Evolutionary conservation across 2,888 invertebrate species (phyloP).

Genomic region (Ophion ellenae): DNA sequence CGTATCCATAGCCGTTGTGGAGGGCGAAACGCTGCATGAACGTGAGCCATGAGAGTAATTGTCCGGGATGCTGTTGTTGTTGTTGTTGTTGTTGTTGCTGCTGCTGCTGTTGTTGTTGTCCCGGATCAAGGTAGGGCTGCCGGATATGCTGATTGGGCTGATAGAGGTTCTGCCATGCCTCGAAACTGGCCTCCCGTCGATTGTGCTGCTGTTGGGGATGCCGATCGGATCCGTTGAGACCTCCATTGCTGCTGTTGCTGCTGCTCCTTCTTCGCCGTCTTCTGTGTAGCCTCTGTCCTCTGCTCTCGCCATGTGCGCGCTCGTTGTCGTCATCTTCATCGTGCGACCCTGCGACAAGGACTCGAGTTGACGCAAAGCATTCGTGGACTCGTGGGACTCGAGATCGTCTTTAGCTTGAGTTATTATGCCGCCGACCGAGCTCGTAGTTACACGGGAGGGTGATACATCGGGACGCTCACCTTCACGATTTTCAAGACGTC

Average conservation of each 20-base stretch:
- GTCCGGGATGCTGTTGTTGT: constrained; percentile 76
- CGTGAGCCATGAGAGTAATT: constrained; percentile 83
- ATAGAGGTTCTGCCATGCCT: constrained; percentile 86
- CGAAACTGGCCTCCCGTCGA: constrained; percentile 83
- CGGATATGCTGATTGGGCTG: constrained; percentile 77
- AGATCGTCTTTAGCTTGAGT: constrained; percentile 85
- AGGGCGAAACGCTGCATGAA: constrained; percentile 83
- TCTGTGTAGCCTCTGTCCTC: constrained; percentile 28
- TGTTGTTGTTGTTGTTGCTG: constrained; percentile 66
- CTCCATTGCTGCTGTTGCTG: constrained; percentile 49
- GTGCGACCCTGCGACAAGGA: constrained; percentile 90
- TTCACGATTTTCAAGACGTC: constrained; percentile 69
- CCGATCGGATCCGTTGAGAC: constrained; percentile 50
- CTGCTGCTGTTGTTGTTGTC: constrained; percentile 72
- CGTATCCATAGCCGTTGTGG: constrained; percentile 83
- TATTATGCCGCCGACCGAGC: constrained; percentile 86
- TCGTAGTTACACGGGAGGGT: constrained; percentile 79
- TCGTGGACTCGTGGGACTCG: constrained; percentile 85
- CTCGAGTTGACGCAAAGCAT: constrained; percentile 91
- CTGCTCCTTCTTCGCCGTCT: constrained; percentile 69
- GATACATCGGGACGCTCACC: constrained; percentile 73
- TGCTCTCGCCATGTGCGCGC: constrained; percentile 65
- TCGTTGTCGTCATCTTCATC: constrained; percentile 85
- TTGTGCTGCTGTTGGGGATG: constrained; percentile 55
- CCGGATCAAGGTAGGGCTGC: constrained; percentile 85